These are phyloP conservation scores for Anolis apletophallus DNA, from an alignment of 2,797 vertebrate genomes.

Conservation along the genomic window DNA sequence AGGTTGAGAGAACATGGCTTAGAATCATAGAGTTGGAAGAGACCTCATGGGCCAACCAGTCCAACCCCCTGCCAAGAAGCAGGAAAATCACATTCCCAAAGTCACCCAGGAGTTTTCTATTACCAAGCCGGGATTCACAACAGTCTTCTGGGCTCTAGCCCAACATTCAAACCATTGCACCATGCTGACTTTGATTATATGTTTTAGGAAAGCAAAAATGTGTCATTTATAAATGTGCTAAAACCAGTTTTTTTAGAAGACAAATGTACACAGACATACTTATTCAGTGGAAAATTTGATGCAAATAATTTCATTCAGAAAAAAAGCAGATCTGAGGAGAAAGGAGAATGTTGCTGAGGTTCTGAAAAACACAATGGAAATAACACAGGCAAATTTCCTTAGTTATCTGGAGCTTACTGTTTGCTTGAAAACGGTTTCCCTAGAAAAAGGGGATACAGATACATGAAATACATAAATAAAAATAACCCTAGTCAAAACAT, in stretches of 20 bases:
- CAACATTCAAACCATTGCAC: too few relatives aligned
- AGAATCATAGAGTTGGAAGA: too few relatives aligned
- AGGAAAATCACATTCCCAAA: too few relatives aligned
- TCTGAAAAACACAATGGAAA: neutral
- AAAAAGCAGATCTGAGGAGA: neutral
- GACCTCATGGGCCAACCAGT: too few relatives aligned
- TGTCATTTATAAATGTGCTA: neutral
- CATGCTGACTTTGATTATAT: too few relatives aligned
- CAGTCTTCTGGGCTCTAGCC: too few relatives aligned
- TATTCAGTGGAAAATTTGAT: neutral
- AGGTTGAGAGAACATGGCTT: too few relatives aligned
- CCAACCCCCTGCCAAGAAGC: too few relatives aligned
- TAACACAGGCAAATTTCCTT: neutral
- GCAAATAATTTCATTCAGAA: neutral
- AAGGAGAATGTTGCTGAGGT: neutral
- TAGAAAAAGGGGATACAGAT: neutral
- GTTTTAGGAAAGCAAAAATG: too few relatives aligned
- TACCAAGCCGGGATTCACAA: too few relatives aligned
- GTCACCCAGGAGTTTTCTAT: too few relatives aligned
- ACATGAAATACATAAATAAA: conserved; percentile 4
- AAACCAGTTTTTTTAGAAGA: neutral
- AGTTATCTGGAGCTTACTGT: neutral
- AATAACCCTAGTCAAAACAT: neutral
- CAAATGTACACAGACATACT: neutral
- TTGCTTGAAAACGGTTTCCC: neutral